A percentile compares a stretch with the other conserved stretches of the same genome.
Conservation (phyloP, 2,113 vertebrate species). For the Symphodus melops region DNA sequence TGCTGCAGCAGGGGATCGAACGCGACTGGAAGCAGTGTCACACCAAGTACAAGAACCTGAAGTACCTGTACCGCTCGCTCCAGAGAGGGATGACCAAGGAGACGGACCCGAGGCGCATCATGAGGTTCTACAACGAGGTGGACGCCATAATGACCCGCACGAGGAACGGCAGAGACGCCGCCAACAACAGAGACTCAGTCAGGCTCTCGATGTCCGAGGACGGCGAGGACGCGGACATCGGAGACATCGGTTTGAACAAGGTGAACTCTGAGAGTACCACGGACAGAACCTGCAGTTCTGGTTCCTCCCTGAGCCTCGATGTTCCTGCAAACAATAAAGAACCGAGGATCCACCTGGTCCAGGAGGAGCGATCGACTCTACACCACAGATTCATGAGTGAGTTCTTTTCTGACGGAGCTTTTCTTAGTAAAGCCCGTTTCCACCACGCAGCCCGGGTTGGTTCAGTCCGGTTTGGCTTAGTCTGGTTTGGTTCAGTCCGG, state of each 20-base stretch:
- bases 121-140: slow-evolving; percentile 90
- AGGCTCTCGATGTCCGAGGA: slow-evolving; percentile 2
- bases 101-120: slow-evolving; percentile 82
- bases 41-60: slow-evolving; percentile 92
- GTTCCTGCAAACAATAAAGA: slow-evolving; percentile 9
- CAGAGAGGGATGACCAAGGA: slow-evolving; percentile 85
- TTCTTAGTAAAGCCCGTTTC: too few relatives aligned
- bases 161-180: slow-evolving; percentile 1
- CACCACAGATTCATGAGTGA: slow-evolving; percentile 56
- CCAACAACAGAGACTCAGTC: slow-evolving; percentile 28
- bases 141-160: slow-evolving; percentile 85
- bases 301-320: slow-evolving; percentile 16
- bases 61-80: slow-evolving; percentile 89
- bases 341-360: background rate
- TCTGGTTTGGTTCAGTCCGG: too few relatives aligned
- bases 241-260: slow-evolving; percentile 7
- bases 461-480: too few relatives aligned
- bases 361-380: slow-evolving; percentile 27
- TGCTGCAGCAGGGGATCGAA: slow-evolving; percentile 87
- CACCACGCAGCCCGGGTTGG: too few relatives aligned
- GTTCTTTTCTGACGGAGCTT: slow-evolving; percentile 10
- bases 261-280: background rate
- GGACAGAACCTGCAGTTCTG: slow-evolving; percentile 36
- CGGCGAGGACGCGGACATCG: slow-evolving; percentile 30
- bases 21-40: slow-evolving; percentile 92